Evolutionary conservation across 2,888 invertebrate genomes (phyloP).

Genomic region (Cataglyphis livida): DNA sequence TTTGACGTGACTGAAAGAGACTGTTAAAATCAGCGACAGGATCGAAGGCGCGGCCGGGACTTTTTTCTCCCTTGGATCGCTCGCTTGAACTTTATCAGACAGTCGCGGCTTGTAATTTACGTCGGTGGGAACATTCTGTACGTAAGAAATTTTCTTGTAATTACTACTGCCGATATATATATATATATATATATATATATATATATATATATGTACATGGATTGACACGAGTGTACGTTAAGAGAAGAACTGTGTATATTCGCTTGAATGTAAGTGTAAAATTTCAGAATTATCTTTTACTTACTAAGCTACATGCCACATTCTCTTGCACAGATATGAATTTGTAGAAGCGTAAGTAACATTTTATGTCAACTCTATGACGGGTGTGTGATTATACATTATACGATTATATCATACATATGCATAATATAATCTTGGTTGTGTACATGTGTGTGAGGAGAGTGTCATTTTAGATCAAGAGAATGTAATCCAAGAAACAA

Average conservation of each 20-base stretch:
- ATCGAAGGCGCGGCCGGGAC: background rate
- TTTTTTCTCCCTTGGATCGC: background rate
- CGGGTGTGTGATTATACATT: conserved; percentile 4
- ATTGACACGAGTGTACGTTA: background rate
- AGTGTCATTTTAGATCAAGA: background rate
- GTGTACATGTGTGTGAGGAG: background rate
- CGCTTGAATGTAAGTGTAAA: background rate
- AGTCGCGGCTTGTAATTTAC: background rate
- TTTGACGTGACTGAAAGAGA: background rate
- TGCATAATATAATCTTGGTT: background rate
- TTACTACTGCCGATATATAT: background rate
- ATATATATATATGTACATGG: background rate
- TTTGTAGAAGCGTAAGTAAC: conserved; percentile 19
- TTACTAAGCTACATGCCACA: background rate
- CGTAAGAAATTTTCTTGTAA: background rate
- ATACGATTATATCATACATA: conserved; percentile 16
- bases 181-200: background rate
- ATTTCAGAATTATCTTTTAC: conserved; percentile 4
- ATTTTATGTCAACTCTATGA: background rate
- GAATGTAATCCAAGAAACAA: background rate
- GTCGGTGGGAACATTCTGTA: background rate
- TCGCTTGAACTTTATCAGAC: background rate
- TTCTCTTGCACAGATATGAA: background rate
- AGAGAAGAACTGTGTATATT: background rate
- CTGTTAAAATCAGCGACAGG: background rate